phyloP scores from a whole-genome alignment of 2,797 vertebrate species.

The Myiotriccus ornatus region DNA sequence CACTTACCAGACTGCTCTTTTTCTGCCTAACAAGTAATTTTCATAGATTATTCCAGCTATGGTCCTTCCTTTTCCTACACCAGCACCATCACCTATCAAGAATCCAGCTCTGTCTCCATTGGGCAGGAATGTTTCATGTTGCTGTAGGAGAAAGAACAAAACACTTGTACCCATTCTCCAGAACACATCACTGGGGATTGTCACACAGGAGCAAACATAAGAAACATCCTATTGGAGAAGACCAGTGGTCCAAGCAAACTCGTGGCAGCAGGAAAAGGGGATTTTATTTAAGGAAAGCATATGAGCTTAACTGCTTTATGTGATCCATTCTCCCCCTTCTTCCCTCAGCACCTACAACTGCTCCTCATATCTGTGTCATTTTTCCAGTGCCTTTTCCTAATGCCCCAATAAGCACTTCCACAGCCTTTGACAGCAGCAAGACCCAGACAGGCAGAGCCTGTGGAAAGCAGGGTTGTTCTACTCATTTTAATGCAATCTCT shows the following conservation, averaged over 20 bases:
- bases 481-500: neutral
- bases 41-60: constrained; percentile 98
- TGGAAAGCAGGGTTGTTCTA: neutral
- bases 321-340: neutral
- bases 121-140: constrained; percentile 98
- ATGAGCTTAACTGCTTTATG: neutral
- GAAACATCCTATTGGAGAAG: neutral
- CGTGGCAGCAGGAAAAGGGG: neutral
- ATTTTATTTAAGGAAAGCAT: neutral
- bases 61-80: constrained; percentile 96
- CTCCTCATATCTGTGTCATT: neutral
- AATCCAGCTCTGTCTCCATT: constrained; percentile 94
- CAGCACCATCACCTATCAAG: constrained; percentile 96
- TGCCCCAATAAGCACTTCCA: rapidly evolving
- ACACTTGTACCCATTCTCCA: neutral
- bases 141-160: constrained; percentile 77
- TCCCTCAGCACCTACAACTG: neutral
- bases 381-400: neutral
- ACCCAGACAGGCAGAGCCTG: neutral
- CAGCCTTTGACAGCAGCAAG: neutral
- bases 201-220: neutral
- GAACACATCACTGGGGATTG: neutral
- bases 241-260: neutral
- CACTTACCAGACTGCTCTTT: constrained; percentile 95
- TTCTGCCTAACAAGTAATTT: constrained; percentile 95